phyloP scores from a whole-genome alignment of 2,113 vertebrate genomes.

The Apeltes quadracus region DNA sequence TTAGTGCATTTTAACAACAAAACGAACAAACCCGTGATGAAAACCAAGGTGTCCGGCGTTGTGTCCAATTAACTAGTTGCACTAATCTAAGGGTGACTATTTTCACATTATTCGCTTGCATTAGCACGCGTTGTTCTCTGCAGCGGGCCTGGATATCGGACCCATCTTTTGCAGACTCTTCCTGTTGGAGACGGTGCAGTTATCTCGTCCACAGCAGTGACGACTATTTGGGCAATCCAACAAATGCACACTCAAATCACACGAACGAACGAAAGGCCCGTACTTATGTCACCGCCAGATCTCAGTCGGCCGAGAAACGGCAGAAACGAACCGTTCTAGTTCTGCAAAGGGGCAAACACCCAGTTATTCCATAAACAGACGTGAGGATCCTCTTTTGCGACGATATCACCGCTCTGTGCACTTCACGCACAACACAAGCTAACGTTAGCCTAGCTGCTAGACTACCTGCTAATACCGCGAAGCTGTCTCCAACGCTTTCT shows the following conservation, averaged over 20 bases:
- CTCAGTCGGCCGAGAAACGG: neutral
- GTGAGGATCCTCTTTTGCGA: neutral
- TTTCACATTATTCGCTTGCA: neutral
- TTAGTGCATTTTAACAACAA: neutral
- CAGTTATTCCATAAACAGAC: neutral
- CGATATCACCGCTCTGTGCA: conserved; percentile 45
- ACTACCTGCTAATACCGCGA: neutral
- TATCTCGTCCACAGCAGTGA: neutral
- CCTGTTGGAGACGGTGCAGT: neutral
- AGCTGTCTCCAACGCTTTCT: neutral
- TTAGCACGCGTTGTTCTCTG: neutral
- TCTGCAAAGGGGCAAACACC: neutral
- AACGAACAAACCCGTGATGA: neutral
- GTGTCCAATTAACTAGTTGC: neutral
- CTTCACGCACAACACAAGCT: conserved; percentile 41
- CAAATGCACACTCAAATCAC: neutral
- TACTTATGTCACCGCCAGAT: neutral
- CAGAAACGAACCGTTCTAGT: conserved; percentile 11
- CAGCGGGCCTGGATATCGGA: neutral
- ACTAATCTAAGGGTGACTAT: neutral
- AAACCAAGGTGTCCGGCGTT: neutral
- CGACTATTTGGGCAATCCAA: neutral
- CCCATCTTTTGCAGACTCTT: too few relatives aligned
- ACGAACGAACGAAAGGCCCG: conserved; percentile 13
- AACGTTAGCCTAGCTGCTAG: conserved; percentile 13